Evolutionary conservation across 2,113 vertebrate genomes (phyloP), one percentile per base, ranked within the genome.

Genomic region (Anhinga anhinga): DNA sequence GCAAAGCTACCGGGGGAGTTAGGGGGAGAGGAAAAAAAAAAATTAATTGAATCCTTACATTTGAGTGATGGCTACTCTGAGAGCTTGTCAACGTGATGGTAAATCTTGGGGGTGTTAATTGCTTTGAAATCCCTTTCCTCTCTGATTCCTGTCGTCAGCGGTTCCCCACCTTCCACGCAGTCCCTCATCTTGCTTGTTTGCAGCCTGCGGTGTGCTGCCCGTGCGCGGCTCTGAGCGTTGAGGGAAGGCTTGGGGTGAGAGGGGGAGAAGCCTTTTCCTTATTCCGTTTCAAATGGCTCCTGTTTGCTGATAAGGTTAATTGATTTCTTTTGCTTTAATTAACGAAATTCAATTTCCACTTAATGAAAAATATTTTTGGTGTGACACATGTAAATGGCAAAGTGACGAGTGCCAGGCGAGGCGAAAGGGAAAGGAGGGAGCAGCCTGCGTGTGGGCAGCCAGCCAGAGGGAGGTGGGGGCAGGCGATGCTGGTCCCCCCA

Each of bases 271-370:
- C 62, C 84, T 89, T 76, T 61, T 20, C 92, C 96, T 96, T 95
- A 87, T 95, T 97, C 86, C 12, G 11, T 97, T 98, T 97, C 97
- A 93, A 90, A 36, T 82, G 95, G 97, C 94, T 97, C 95, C 89
- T 83, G 96, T 93, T 97, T 88, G 88, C 95, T 91, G 95, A 97
- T 96, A 97, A 98, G 97, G 98, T 98, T 98, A 98, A 98, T 98
- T 98, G 98, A 98, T 98, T 98, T 98, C 98, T 95, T 96, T 98
- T 95, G 96, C 97, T 98, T 98, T 98, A 98, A 98, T 98, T 98
- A 98, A 98, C 88, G 88, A 96, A 98, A 98, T 98, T 97, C 97
- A 97, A 97, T 98, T 98, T 98, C 97, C 42, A 71, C 97, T 95
- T 98, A 98, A 98, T 97, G 96, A 97, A 96, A 95, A 90, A 93